These are phyloP conservation scores for Leuciscus waleckii DNA, from an alignment of 2,797 vertebrate species.

Conservation along the genomic window DNA sequence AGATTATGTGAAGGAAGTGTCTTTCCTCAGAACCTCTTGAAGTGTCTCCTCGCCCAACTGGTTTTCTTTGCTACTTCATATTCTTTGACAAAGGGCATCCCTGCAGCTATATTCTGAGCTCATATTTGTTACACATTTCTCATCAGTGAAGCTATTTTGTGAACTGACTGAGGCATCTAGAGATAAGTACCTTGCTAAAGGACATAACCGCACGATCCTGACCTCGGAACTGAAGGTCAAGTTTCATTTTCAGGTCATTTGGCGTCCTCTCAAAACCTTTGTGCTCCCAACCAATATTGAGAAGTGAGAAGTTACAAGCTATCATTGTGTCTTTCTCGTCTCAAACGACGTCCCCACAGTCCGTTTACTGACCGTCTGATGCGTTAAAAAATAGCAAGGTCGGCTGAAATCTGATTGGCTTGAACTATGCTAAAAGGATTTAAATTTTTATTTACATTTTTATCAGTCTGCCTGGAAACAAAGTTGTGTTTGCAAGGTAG, in stretches of 20 bases:
- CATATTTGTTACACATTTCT: constrained; percentile 24
- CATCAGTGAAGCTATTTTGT: constrained; percentile 20
- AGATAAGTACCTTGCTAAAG: constrained; percentile 17
- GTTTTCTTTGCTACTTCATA: constrained; percentile 24
- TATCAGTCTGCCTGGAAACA: background rate
- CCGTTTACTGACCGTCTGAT: background rate
- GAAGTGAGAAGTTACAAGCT: background rate
- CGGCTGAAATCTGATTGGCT: constrained; percentile 1
- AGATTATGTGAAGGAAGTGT: constrained; percentile 17
- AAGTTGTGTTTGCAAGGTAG: background rate
- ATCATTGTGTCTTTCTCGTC: background rate
- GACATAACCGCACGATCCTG: background rate
- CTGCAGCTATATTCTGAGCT: constrained; percentile 31
- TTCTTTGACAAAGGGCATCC: background rate
- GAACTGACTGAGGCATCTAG: constrained; percentile 1
- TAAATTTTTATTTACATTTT: background rate
- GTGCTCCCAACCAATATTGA: background rate
- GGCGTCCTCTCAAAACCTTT: constrained; percentile 7
- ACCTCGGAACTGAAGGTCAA: constrained; percentile 33
- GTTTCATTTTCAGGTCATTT: constrained; percentile 32
- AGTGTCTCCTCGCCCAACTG: background rate
- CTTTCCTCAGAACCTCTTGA: constrained; percentile 21
- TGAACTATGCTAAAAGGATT: background rate
- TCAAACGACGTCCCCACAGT: background rate
- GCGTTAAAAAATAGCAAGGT: background rate